Base-by-base conservation (phyloP, 2,797 vertebrate genomes). In the Selene dorsalis region DNA sequence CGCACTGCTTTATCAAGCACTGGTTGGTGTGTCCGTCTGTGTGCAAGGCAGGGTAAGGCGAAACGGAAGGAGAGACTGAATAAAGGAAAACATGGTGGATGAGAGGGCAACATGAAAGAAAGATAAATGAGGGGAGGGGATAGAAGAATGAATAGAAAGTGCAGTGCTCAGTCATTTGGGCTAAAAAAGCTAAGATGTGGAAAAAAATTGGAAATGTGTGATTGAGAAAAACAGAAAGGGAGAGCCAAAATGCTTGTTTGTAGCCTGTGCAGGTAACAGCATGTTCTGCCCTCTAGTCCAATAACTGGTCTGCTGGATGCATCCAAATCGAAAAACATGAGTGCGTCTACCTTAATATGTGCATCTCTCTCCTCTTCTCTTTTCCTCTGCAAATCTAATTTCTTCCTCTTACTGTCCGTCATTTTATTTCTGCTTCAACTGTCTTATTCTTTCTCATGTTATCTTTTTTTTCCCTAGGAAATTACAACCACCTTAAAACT, bases 201-300 rank as follows among this genome's bases (percentile, higher is more conserved):
- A 28, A 69, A 60, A 75, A 35, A 35, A 8, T 14, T 45, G 3
- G 53, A 48, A 73, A 50, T n/a, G 11, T 72, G 28, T 77, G 56
- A 78, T 57, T 57, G 69, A 69, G 45, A 63, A 30, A 73, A 26
- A 52, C 8, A 61, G 47, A 48, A 39, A 52, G 38, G 38, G 26
- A 65, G 12, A 16, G 6, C 39, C 59, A 28, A 66, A 63, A 14
- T 45, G 68, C 28, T 24, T 84, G 70, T 75, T 73, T 77, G 69
- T 52, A 50, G 28, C 17, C 18, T 5, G 39, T 52, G 64, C 20
- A 55, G 69, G 82, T 69, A 80, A 79, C 78, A 85, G 62, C 69
- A 63, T 81, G 73, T 82, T 85, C 85, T 87, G 76, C 69, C 83
- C 75, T 88, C 77, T 45, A 41, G 80, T 77, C 63, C 66, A 85